A percentile compares a stretch with the other conserved stretches of the same genome.
Conservation (phyloP, 2,797 vertebrate species). For the Catostomus latipinnis region DNA sequence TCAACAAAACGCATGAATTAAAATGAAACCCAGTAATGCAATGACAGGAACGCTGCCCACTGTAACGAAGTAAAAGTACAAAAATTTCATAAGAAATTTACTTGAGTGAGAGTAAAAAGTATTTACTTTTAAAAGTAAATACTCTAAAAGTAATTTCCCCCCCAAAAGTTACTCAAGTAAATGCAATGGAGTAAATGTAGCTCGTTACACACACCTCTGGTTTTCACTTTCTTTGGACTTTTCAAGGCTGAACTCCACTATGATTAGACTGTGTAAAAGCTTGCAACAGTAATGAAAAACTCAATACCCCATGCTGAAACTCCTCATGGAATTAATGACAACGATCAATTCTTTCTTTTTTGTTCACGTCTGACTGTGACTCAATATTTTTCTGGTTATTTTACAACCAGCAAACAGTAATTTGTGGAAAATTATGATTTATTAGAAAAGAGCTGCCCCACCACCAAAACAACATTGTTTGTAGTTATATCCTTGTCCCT, state of each 20-base stretch:
- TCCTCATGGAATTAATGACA: slow-evolving; percentile 35
- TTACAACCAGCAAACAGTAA: slow-evolving; percentile 34
- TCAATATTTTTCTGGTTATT: slow-evolving; percentile 35
- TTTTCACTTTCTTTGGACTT: background rate
- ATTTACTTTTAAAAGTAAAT: no score
- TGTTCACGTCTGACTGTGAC: slow-evolving; percentile 11
- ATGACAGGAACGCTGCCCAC: no score
- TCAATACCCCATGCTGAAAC: slow-evolving; percentile 25
- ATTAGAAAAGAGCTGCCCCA: slow-evolving; percentile 1
- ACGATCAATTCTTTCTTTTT: slow-evolving; percentile 35
- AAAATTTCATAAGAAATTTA: no score
- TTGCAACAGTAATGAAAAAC: slow-evolving; percentile 30
- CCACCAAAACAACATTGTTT: background rate
- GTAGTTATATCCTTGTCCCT: background rate
- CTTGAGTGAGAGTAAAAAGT: no score
- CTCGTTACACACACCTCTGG: no score
- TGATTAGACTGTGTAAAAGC: slow-evolving; percentile 8
- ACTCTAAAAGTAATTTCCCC: no score
- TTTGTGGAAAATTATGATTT: slow-evolving; percentile 32
- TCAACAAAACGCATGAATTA: no score
- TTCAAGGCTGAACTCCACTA: slow-evolving; percentile 4
- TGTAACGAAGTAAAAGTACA: no score
- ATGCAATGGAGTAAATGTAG: no score
- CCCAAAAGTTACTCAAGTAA: no score
- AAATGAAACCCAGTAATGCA: no score